Evolutionary conservation across 2,113 vertebrate genomes (phyloP), one percentile per base, ranked within the genome.

Genomic region (Turnix velox): DNA sequence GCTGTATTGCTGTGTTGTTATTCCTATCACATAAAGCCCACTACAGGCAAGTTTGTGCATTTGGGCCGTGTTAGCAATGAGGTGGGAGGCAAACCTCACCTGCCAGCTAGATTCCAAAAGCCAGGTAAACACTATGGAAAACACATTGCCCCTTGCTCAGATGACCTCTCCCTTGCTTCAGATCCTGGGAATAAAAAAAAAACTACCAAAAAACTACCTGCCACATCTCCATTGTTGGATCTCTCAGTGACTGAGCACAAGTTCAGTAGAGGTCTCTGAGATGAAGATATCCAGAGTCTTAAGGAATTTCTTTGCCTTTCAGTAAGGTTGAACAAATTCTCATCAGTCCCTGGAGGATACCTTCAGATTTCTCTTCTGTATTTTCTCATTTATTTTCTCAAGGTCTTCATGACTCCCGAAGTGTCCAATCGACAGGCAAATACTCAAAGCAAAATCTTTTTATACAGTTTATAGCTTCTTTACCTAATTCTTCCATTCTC

Each of bases 21-120:
- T 45, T 80, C 59, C 1, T 1, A 0, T 10, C 35, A 52, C 0
- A 0, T 48, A 12, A 71, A 31, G 31, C 19, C 35, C 30, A n/a
- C 17, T 8, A 58, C 18, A 48, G 73, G 31, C 28, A 59, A 31
- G 7, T 55, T 17, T 59, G n/a, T 51, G 52, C 42, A 13, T 49
- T 68, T 54, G 33, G 11, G 28, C 7, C 49, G 35, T 31, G 20
- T 77, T 39, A 80, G 76, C 20, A 49, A 4, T 6, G 55, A 51
- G 15, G 23, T 25, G 23, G 31, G 35, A 73, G 33, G 37, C 49
- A 40, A 84, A 42, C 19, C 48, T 73, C 25, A 5, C 27, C 40
- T 48, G 17, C 23, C 24, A 25, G 4, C 37, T 35, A 74, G 19
- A 5, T 1, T n/a, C n/a, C n/a, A n/a, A n/a, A n/a, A n/a, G 28